Evolutionary conservation across 2,888 invertebrate genomes (phyloP), one percentile per base, ranked within the genome.

Genomic region (Scotopteryx bipunctaria): DNA sequence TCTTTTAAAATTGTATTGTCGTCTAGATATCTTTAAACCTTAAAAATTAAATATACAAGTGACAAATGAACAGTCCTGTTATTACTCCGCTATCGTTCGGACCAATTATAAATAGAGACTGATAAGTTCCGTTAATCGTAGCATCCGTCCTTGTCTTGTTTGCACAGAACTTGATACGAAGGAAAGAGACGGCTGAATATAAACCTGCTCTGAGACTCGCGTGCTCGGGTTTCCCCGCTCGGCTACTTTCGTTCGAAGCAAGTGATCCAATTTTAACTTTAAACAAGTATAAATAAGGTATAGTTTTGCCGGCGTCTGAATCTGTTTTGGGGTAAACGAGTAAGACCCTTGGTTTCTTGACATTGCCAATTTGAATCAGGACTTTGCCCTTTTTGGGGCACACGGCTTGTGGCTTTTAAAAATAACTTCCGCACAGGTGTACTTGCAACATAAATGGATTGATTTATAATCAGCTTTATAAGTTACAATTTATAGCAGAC

Each of bases 71-170:
- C 46, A 71, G 69, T 78, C 73, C 77, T 79, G 78, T 78, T 79
- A 75, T 48, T 59, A 63, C 71, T 67, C 71, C 68, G 69, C 72
- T 78, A 76, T 79, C 73, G 71, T 66, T 73, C 70, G 73, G 61
- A 66, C 74, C 76, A 44, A 83, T 84, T 86, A 86, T 85, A 83
- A 82, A 83, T 80, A 86, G 77, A 69, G 65, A 69, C 72, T 76
- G 79, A 84, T 82, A 82, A 76, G 77, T 82, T 72, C 85, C 76
- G 83, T 85, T 85, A 82, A 69, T 63, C 67, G 55, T 53, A 57
- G 17, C 55, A 40, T 31, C 64, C 42, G 46, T 75, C 73, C 63
- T 66, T 51, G 36, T 76, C 71, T 29, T 65, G 53, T 71, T 46
- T 41, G 23, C 14, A 21, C 15, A 51, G 21, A 33, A 54, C 27